Evolutionary conservation across 1,140 invertebrate species (phyloP).

Genomic region (Aphis gossypii): DNA sequence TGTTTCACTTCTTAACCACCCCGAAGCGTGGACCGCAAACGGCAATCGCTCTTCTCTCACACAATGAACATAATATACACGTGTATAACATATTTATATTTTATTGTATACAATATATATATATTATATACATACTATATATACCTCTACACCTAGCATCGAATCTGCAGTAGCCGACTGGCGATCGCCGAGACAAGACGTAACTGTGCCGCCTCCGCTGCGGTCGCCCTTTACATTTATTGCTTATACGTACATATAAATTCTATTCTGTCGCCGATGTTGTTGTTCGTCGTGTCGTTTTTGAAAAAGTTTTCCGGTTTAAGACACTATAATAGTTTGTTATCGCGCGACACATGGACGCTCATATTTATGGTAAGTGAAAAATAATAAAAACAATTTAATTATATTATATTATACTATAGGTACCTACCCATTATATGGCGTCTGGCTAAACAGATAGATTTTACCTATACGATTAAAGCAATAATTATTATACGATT

Average conservation of each 20-base stretch:
- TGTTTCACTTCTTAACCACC: slow-evolving; percentile 9
- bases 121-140: not conserved
- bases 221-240: not conserved
- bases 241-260: not conserved
- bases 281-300: not conserved
- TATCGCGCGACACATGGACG: slow-evolving; percentile 1
- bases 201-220: not conserved
- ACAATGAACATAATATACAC: not conserved
- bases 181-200: slow-evolving; percentile 35
- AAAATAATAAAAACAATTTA: not conserved
- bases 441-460: not conserved
- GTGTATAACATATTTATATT: not conserved
- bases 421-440: not conserved
- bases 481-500: not conserved
- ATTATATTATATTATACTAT: not conserved
- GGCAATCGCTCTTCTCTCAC: not conserved
- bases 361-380: slow-evolving; percentile 14
- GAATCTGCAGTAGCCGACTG: slow-evolving; percentile 15
- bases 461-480: not conserved
- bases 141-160: not conserved
- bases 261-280: not conserved
- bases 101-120: not conserved
- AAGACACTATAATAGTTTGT: not conserved
- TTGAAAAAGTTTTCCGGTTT: not conserved
- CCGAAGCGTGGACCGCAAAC: not conserved